Percentiles rank a stretch among this genome's conserved stretches.
Conservation (phyloP, 2,888 invertebrate species). For the Polydrusus pterygomalis region DNA sequence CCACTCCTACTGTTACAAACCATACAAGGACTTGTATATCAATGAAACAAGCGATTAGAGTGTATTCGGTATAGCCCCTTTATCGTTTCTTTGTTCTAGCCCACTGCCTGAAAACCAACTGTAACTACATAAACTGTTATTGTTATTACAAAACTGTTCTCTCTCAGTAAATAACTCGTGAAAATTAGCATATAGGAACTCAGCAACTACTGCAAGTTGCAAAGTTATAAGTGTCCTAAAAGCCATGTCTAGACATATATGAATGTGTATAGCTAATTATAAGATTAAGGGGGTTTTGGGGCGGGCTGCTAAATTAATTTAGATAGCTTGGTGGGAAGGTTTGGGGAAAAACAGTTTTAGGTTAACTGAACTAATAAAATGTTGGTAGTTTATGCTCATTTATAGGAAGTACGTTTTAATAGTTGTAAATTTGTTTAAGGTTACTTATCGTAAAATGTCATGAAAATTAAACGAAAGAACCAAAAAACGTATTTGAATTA, state of each 20-base stretch:
- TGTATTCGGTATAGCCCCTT: no score
- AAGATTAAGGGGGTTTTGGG: neutral
- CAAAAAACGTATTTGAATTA: no score
- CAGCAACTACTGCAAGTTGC: neutral
- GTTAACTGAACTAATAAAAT: neutral
- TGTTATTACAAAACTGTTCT: conserved; percentile 5
- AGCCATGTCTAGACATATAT: conserved; percentile 8
- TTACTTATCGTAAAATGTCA: no score
- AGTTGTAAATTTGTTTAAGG: no score
- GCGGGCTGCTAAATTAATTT: neutral
- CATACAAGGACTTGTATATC: no score
- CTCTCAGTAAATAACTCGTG: neutral
- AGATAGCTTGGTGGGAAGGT: neutral
- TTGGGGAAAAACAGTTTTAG: neutral
- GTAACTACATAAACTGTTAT: conserved; percentile 9
- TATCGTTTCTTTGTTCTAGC: no score
- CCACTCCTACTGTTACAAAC: no score
- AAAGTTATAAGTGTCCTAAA: conserved; percentile 7
- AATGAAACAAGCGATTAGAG: no score
- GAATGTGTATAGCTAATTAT: conserved; percentile 6
- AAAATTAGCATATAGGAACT: conserved; percentile 2
- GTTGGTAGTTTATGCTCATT: no score
- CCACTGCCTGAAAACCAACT: neutral
- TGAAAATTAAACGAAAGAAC: no score
- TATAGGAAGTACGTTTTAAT: no score